A percentile compares a stretch with the other conserved stretches of the same genome.
Evolutionary conservation across 2,797 vertebrate species (phyloP).

Genomic region (Aplochiton taeniatus): DNA sequence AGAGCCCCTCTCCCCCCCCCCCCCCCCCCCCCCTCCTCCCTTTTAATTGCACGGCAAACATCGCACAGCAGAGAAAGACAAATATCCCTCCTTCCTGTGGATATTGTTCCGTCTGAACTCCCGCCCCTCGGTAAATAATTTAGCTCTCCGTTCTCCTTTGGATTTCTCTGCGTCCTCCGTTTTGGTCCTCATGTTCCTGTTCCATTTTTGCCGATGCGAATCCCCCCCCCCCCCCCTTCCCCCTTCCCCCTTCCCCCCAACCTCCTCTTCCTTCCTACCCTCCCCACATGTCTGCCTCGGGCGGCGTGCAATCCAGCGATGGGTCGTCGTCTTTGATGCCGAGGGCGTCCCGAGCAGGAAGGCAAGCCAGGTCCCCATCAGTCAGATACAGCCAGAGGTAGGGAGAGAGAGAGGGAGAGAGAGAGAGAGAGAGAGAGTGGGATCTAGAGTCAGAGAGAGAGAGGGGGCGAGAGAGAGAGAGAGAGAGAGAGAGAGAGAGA

Average conservation of each 20-base stretch:
- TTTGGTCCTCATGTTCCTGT: constrained; percentile 10
- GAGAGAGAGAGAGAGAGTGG: constrained; percentile 13
- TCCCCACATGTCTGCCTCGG: constrained; percentile 32
- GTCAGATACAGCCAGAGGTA: constrained; percentile 39
- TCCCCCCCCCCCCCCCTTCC: background rate
- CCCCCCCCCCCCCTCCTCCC: too few species aligned
- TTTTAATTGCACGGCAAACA: constrained; percentile 69
- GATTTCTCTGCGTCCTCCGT: background rate
- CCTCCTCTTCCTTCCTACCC: constrained; percentile 13
- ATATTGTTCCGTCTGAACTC: constrained; percentile 60
- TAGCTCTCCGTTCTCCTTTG: constrained; percentile 24
- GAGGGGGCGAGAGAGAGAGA: constrained; percentile 28
- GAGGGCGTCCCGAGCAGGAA: constrained; percentile 38
- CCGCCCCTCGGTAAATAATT: constrained; percentile 60
- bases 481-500: constrained; percentile 24
- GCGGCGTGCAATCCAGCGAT: constrained; percentile 17
- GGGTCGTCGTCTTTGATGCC: constrained; percentile 43
- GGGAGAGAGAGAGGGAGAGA: constrained; percentile 35
- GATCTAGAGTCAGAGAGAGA: too few species aligned
- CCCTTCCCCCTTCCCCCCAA: background rate
- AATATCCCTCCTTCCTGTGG: constrained; percentile 64
- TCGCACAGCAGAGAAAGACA: constrained; percentile 63
- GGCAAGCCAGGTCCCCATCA: constrained; percentile 40
- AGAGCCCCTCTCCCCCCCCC: constrained; percentile 26
- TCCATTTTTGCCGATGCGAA: background rate